These are phyloP conservation scores for Emydocephalus ijimae DNA, from an alignment of 2,113 vertebrate species.

Conservation along the genomic window DNA sequence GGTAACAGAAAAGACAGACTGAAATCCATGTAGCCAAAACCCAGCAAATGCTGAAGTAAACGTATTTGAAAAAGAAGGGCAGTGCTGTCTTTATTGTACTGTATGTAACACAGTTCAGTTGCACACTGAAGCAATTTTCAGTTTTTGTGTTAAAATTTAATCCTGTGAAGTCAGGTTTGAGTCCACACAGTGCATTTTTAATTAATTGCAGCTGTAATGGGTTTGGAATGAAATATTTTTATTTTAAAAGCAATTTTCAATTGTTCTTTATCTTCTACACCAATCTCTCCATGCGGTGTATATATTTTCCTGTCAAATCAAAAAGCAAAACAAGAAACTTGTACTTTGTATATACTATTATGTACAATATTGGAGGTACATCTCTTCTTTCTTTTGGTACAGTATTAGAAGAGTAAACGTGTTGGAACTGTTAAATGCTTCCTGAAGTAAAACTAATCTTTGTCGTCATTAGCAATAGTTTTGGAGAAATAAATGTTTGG, in stretches of 20 bases:
- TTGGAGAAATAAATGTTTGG: conserved; percentile 71
- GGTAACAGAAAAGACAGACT: conserved; percentile 40
- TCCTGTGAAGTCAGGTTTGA: background rate
- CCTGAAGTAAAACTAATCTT: conserved; percentile 52
- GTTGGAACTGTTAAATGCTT: conserved; percentile 62
- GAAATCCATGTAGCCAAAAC: conserved; percentile 27
- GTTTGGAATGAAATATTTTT: conserved; percentile 61
- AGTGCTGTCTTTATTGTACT: background rate
- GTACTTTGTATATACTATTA: conserved; percentile 91
- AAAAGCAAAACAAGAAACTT: conserved; percentile 63
- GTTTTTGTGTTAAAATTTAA: background rate
- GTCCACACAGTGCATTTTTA: background rate
- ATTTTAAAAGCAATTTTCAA: conserved; percentile 49
- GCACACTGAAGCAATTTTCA: background rate
- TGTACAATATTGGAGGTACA: conserved; percentile 91
- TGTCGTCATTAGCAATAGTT: conserved; percentile 69
- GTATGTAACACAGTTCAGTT: background rate
- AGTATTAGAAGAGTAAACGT: conserved; percentile 75
- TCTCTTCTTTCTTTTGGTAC: conserved; percentile 76
- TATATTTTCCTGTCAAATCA: conserved; percentile 72
- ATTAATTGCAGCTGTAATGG: conserved; percentile 11
- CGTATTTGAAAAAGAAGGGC: background rate
- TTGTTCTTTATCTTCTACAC: conserved; percentile 67
- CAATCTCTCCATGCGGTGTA: conserved; percentile 68
- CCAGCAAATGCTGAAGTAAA: background rate